Base-by-base conservation (phyloP, 2,113 vertebrate species). In the Oreochromis aureus region DNA sequence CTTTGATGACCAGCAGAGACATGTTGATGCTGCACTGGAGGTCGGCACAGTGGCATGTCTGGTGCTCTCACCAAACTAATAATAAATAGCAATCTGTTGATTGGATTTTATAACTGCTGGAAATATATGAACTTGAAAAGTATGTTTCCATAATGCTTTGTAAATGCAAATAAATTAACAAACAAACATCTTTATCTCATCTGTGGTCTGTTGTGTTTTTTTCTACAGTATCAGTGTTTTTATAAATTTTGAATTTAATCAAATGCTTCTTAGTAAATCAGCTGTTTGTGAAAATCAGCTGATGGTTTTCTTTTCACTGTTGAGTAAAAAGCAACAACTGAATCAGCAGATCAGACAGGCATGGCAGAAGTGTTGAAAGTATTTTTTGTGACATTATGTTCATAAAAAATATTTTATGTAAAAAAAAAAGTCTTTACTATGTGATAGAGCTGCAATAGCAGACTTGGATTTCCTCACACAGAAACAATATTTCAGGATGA, bases 11-110 rank as follows among this genome's bases (percentile, higher is more conserved):
- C 54, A 56, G 11, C 10, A 55, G 53, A 0, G n/a, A 0, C 53
- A 55, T 0, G n/a, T 22, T 55, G 53, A 0, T 55, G n/a, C n/a
- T 0, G 53, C 53, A 2, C 2, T 55, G 6, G 2, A 6, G 53
- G 53, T 55, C 3, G 53, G 10, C 53, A 56, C 54, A 27, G 55
- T 56, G 0, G 22, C 55, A 13, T 56, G 55, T 0, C 11, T 7
- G 54, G 54, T 56, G 22, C 22, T 0, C 11, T 56, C 0, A 4
- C 54, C 22, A 7, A 56, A 56, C 11, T 56, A 56, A 56, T 0
- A 56, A 27, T 27, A 56, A 56, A 56, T 56, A 27, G 22, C 55
- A 27, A 56, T 56, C 55, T 0, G 0, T 13, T 56, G 2, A 58
- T 58, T 27, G 24, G 55, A 58, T 27, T 1, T 3, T 58, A 15